phyloP scores from a whole-genome alignment of 2,888 invertebrate genomes.

The Dichetophora obliterata region DNA sequence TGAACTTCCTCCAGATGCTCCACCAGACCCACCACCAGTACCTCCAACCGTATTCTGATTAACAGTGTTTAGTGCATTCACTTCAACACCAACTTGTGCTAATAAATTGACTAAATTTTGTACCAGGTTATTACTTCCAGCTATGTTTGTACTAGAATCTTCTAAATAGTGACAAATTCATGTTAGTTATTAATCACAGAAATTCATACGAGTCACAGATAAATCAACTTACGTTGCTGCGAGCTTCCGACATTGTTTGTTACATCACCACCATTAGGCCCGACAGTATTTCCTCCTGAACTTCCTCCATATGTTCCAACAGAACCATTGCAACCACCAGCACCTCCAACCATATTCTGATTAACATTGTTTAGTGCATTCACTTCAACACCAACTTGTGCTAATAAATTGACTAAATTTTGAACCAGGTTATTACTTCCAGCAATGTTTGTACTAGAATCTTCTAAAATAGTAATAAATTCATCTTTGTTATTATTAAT shows the following conservation, averaged over 20 bases:
- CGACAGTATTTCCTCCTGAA: neutral
- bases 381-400: slow-evolving; percentile 13
- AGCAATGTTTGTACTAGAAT: no score
- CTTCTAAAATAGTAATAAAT: no score
- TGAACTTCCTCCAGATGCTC: neutral
- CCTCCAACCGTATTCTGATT: neutral
- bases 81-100: neutral
- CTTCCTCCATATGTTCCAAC: no score
- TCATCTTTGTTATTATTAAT: no score
- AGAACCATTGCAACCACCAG: no score
- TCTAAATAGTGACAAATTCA: neutral
- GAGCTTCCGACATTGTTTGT: neutral
- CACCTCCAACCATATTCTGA: neutral
- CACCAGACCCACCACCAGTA: neutral
- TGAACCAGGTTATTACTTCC: no score
- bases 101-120: neutral
- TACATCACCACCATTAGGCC: no score
- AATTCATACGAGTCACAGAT: neutral
- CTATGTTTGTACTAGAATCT: neutral
- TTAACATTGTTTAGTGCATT: neutral
- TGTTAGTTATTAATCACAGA: neutral
- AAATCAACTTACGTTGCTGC: neutral
- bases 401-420: neutral
- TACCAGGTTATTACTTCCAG: neutral
- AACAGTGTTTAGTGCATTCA: neutral